These are phyloP conservation scores for Hypocryptadius cinnamomeus DNA, from an alignment of 2,113 vertebrate genomes.

Conservation along the genomic window DNA sequence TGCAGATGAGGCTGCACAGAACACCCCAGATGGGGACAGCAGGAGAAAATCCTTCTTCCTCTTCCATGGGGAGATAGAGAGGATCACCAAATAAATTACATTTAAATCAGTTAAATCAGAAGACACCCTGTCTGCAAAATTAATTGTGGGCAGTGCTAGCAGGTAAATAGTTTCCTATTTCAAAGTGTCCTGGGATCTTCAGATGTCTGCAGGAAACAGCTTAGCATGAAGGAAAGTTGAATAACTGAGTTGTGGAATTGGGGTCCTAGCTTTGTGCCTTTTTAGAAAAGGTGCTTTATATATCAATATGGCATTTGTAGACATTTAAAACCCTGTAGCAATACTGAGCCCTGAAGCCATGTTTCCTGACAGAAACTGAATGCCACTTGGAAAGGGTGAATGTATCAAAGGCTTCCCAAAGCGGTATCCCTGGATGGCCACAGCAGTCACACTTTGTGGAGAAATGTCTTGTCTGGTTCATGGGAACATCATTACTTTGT, in stretches of 20 bases:
- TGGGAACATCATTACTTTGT: neutral
- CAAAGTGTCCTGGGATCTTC: neutral
- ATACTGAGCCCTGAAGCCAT: accelerated
- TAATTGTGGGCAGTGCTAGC: neutral
- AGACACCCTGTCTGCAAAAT: neutral
- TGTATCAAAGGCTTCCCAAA: neutral
- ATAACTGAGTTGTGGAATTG: neutral
- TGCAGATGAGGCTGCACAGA: neutral
- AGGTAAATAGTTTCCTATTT: neutral
- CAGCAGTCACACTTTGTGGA: neutral
- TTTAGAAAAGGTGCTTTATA: neutral
- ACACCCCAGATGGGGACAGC: neutral
- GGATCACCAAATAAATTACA: neutral
- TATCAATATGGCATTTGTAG: neutral
- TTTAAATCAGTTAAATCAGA: neutral
- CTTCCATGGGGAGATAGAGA: neutral
- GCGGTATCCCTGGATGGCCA: neutral
- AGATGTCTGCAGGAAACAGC: neutral
- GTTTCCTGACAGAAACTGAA: neutral
- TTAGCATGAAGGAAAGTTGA: neutral
- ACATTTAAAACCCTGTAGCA: neutral
- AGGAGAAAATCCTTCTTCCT: neutral
- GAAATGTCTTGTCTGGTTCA: neutral
- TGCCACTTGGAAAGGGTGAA: neutral
- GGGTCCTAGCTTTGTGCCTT: neutral